Base-by-base conservation (phyloP, 92 coral and sea anemone genomes). In the Siderastrea radians region DNA sequence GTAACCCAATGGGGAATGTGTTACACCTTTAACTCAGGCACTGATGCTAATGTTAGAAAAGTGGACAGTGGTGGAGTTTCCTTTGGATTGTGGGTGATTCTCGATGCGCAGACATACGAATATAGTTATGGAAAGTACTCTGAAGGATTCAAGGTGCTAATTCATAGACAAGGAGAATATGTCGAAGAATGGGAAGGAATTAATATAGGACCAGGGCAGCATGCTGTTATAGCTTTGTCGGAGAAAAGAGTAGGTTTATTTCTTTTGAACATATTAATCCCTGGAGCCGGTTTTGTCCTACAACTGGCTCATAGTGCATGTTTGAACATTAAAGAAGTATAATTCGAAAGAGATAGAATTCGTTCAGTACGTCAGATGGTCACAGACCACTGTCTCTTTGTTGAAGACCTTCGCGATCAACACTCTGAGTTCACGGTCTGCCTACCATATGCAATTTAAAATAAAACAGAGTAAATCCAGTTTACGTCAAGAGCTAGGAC, bases 21-120 rank as follows among this genome's bases (percentile, higher is more conserved):
- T 60, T 85, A 78, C 71, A 90, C 93, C 6, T 90, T 90, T 12
- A 90, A 90, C 46, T 90, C 90, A 65, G 93, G 90, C 38, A 4
- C 3, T 54, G 69, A 74, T 53, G 68, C 50, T 19, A 46, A 52
- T 7, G 17, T 54, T 3, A 85, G 52, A 53, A 45, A 12, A 10
- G 78, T 86, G 49, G 13, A 72, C 52, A 26, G 14, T 53, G 78
- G 48, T 44, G 89, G 89, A 14, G 61, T 77, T 46, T 13, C 89
- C 46, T 7, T 72, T 1, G 90, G 93, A 49, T 53, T 90, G 3
- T 0, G 74, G 1, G 52, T 85, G 0, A 6, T 84, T 17, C 93
- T 90, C 49, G 90, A 90, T 74, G 61, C 72, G 6, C 59, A 73
- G 10, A 26, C 50, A 63, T 19, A 45, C 8, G 90, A 90, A 45